phyloP scores from a whole-genome alignment of 2,888 invertebrate genomes.

The Digitonthophagus gazella region DNA sequence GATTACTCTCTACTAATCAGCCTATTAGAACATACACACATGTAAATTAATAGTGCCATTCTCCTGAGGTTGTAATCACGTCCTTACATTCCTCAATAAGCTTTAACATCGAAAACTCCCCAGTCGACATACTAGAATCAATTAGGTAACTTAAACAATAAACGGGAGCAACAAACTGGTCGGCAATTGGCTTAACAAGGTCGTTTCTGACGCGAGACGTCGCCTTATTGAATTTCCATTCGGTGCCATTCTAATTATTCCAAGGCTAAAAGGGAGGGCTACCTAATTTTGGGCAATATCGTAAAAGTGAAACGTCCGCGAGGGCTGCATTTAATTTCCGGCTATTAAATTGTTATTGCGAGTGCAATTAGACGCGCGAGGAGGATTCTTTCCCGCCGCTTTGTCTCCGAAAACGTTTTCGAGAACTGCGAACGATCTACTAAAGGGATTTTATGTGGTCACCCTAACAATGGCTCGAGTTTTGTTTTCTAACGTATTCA shows the following conservation, averaged over 20 bases:
- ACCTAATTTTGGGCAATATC: conserved; percentile 16
- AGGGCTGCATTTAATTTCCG: conserved; percentile 22
- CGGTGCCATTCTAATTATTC: neutral
- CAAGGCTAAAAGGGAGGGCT: neutral
- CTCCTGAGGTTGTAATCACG: neutral
- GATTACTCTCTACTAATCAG: no score
- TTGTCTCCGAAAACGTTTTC: conserved; percentile 16
- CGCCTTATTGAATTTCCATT: neutral
- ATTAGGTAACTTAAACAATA: neutral
- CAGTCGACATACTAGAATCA: neutral
- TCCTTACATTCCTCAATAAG: neutral
- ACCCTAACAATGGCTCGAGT: no score
- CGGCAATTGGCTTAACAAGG: neutral
- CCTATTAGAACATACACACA: no score
- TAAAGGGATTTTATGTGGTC: conserved; percentile 1
- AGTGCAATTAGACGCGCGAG: conserved; percentile 20
- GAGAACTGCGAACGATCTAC: conserved; percentile 4
- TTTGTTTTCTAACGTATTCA: no score
- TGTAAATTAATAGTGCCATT: neutral
- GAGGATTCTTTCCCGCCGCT: conserved; percentile 12
- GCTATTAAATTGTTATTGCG: conserved; percentile 24
- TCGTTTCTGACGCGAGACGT: neutral
- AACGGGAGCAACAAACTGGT: neutral
- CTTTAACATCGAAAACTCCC: neutral
- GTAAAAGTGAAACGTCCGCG: conserved; percentile 20